Percentiles rank a stretch among this genome's conserved stretches.
Conservation (phyloP, 2,888 invertebrate species). For the Apotomis betuletana region DNA sequence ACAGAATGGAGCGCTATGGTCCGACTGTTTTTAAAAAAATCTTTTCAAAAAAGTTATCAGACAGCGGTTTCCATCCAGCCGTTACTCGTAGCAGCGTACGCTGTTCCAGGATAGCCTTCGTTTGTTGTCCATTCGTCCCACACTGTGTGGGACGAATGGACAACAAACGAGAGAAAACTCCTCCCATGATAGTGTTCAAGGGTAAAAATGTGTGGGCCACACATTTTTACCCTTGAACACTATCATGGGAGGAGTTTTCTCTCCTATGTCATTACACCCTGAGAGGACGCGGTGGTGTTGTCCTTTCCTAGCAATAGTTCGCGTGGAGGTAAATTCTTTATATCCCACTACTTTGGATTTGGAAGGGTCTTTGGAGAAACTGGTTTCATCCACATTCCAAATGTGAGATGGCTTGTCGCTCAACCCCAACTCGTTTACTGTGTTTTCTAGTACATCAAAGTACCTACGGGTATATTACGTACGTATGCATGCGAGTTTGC, state of each 20-base stretch:
- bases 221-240: constrained; percentile 49
- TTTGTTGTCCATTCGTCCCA: constrained; percentile 52
- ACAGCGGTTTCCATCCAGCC: constrained; percentile 57
- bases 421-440: constrained; percentile 42
- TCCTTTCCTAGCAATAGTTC: constrained; percentile 49
- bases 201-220: too few relatives aligned
- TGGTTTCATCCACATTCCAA: constrained; percentile 47
- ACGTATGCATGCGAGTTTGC: constrained; percentile 47
- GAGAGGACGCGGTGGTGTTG: constrained; percentile 48
- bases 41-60: constrained; percentile 49
- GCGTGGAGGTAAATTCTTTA: constrained; percentile 44
- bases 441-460: constrained; percentile 46
- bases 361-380: constrained; percentile 45
- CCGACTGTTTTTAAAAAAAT: too few relatives aligned
- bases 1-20: too few relatives aligned
- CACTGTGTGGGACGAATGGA: too few relatives aligned
- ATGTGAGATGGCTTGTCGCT: constrained; percentile 44
- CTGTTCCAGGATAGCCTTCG: constrained; percentile 45
- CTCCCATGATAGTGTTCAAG: too few relatives aligned
- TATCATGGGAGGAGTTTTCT: constrained; percentile 50
- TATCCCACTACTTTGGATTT: constrained; percentile 48
- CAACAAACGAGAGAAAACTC: too few relatives aligned
- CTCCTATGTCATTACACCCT: constrained; percentile 47
- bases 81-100: constrained; percentile 52
- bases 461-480: constrained; percentile 44